A percentile compares a stretch with the other conserved stretches of the same genome.
Conservation (phyloP, 2,113 vertebrate genomes). For the Menura novaehollandiae region DNA sequence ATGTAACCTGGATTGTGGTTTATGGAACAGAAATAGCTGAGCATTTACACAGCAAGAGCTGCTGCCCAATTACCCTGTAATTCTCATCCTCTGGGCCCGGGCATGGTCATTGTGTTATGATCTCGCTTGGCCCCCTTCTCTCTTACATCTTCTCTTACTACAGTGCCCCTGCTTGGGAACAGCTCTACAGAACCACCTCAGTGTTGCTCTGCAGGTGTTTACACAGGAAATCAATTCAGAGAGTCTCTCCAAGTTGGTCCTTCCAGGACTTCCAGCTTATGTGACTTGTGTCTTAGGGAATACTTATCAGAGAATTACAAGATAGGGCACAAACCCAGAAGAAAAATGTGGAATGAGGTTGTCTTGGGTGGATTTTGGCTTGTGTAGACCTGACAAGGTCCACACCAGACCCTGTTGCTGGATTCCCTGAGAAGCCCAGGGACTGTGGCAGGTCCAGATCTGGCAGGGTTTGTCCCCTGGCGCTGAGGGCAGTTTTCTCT, state of each 20-base stretch:
- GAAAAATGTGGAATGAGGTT: not conserved
- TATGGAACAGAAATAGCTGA: constrained; percentile 56
- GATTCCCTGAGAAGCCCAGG: not conserved
- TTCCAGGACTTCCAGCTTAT: not conserved
- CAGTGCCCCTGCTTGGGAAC: not conserved
- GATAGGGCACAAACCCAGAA: not conserved
- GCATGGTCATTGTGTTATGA: not conserved
- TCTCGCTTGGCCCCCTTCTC: not conserved
- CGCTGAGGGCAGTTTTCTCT: not conserved
- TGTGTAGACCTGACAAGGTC: not conserved
- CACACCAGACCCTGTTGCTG: not conserved
- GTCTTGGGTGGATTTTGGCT: not conserved
- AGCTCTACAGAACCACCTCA: not conserved
- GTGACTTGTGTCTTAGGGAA: not conserved
- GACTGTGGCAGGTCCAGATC: not conserved
- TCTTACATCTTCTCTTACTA: not conserved
- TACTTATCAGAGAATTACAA: not conserved
- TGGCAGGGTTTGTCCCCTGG: not conserved
- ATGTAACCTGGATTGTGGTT: constrained; percentile 46
- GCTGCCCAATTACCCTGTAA: constrained; percentile 45
- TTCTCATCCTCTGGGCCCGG: constrained; percentile 12
- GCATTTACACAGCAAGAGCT: constrained; percentile 44
- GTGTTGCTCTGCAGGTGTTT: not conserved
- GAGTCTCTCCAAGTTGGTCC: not conserved
- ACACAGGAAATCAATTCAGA: not conserved